Base-by-base conservation (phyloP, 2,888 invertebrate genomes). In the Nasonia oneida region DNA sequence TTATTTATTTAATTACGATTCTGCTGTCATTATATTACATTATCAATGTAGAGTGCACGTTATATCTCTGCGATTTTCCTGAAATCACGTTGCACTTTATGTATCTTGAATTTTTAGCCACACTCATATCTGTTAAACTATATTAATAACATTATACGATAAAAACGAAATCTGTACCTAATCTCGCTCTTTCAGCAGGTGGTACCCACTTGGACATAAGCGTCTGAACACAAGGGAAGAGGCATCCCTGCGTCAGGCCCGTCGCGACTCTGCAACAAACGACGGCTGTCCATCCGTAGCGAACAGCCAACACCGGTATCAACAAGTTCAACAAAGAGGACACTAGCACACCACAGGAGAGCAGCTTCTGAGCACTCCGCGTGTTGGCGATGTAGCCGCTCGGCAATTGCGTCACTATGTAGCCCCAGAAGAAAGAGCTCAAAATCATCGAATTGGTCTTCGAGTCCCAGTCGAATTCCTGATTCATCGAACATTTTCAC, bases 391-490 rank as follows among this genome's bases (percentile, higher is more conserved):
- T 89, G 67, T 94, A 94, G 0, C 96, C 96, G 0, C 95, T 95
- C 0, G 96, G 96, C 0, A 97, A 93, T 93, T 97, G 97, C 29
- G 96, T 95, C 8, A 96, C 88, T 2, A 96, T 94, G 91, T 97
- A 97, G 1, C 97, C 97, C 96, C 96, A 96, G 92, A 97, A 97
- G 89, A 96, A 96, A 0, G 96, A 95, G 61, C 96, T 95, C 12
- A 96, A 90, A 2, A 96, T 93, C 84, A 95, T 90, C 0, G 95
- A 95, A 89, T 95, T 95, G 0, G 94, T 94, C 74, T 93, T 91
- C 57, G 94, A 93, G 61, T 94, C 92, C 96, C 96, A 96, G 8
- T 94, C 89, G 88, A 94, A 96, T 64, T 94, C 94, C 96, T 84
- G 10, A 47, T 47, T 47, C 2, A 47, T 47, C 12, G 47, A 47